Evolutionary conservation across 2,113 vertebrate species (phyloP), one percentile per base, ranked within the genome.

Genomic region (Apaloderma vittatum): DNA sequence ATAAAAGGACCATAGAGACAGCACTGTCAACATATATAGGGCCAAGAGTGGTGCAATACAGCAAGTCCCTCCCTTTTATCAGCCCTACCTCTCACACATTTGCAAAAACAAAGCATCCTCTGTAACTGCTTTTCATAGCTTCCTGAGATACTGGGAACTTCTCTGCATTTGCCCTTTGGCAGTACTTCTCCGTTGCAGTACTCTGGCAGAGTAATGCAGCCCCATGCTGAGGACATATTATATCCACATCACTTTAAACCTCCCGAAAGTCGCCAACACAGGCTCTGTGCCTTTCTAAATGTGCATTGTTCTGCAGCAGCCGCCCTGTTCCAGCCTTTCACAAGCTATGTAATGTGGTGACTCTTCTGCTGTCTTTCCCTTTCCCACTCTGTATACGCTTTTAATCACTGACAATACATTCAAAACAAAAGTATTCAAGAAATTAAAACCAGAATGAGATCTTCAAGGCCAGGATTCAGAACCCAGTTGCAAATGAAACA

Each of bases 401-500:
- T 92, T 72, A 88, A n/a, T 81, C 72, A 92, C 32, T 90, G 76
- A 70, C 51, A 88, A 57, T 84, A 40, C 52, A 86, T 80, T 77
- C 26, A 76, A 90, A 94, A 86, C 63, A 95, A 86, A 83, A 94
- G 9, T 24, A 71, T 91, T 52, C 17, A 13, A 90, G 72, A 96
- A 96, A 93, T 95, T 77, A 95, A 94, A 95, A 93, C 34, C 90
- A 93, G 79, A 96, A 83, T 36, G 21, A 72, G 51, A 81, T 65
- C 48, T 45, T 86, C 72, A 86, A 89, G 79, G 73, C 68, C 45
- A 72, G 57, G 45, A 86, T 66, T 86, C 82, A 88, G 55, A 88
- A 89, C 3, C 2, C 8, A 3, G 23, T 15, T 66, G n/a, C 62
- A 89, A 94, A 84, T 24, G 32, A 92, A 90, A 84, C 0, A 2